Evolutionary conservation across 2,113 vertebrate genomes (phyloP).

Genomic region (Myotis lucifugus): DNA sequence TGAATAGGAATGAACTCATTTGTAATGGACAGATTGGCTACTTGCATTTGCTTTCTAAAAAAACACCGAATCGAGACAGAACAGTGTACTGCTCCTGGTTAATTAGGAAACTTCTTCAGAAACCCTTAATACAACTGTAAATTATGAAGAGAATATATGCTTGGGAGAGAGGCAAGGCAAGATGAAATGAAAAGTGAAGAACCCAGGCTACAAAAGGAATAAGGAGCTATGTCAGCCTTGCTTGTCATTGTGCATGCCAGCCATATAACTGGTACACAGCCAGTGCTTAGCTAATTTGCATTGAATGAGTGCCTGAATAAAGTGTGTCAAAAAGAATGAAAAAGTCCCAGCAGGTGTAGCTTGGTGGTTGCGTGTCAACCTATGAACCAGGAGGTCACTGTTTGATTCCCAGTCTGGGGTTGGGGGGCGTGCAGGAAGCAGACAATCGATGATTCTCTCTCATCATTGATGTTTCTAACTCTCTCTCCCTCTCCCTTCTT

Average conservation of each 20-base stretch:
- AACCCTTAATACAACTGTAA: slow-evolving; percentile 1
- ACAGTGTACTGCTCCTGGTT: neutral
- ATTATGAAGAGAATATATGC: neutral
- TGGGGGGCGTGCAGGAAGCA: too few species aligned
- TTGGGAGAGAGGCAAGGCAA: neutral
- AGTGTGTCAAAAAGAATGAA: neutral
- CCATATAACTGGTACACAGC: too few species aligned
- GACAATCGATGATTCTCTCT: too few species aligned
- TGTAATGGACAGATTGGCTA: slow-evolving; percentile 35
- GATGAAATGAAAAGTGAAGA: neutral
- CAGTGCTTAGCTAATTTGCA: neutral
- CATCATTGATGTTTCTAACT: too few species aligned
- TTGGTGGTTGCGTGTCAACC: too few species aligned
- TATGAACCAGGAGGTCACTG: too few species aligned
- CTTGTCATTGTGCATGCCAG: accelerated
- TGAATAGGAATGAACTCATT: slow-evolving; percentile 62
- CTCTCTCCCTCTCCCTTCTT: too few species aligned
- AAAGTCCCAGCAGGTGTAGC: neutral
- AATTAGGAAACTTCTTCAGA: slow-evolving; percentile 47
- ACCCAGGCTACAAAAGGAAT: neutral
- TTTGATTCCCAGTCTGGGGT: too few species aligned
- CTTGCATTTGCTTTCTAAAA: neutral
- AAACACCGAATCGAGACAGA: neutral
- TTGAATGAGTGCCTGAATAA: neutral
- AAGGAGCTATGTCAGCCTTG: neutral